A percentile compares a stretch with the other conserved stretches of the same genome.
Conservation (phyloP, 2,888 invertebrate species). For the Apamea crenata region DNA sequence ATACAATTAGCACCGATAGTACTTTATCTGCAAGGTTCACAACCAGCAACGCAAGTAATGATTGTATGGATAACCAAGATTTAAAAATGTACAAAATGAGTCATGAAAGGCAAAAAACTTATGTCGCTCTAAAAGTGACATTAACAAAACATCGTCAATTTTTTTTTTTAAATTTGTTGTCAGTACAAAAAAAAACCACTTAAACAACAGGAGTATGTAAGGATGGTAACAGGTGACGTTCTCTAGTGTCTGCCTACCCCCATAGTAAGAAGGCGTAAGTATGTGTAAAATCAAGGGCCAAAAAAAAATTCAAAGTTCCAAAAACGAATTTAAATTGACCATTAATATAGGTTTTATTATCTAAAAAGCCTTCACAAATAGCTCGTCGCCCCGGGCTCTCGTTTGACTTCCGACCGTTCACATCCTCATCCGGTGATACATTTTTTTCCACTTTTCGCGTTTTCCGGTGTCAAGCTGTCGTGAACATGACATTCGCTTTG, state of each 20-base stretch:
- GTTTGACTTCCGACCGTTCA: constrained; percentile 69
- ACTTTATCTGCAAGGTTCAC: not conserved
- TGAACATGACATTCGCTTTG: constrained; percentile 67
- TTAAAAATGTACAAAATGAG: too few species aligned
- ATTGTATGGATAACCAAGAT: not conserved
- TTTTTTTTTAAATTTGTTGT: too few species aligned
- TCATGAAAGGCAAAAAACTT: too few species aligned
- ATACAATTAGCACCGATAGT: not conserved
- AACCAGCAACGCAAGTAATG: not conserved
- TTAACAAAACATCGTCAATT: not conserved
- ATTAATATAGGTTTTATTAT: not conserved
- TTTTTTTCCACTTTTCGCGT: constrained; percentile 74
- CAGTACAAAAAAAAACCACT: too few species aligned
- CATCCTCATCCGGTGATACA: constrained; percentile 69
- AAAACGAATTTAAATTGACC: not conserved
- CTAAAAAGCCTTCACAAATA: not conserved
- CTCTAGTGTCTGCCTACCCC: not conserved
- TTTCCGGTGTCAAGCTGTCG: constrained; percentile 69
- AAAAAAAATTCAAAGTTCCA: not conserved
- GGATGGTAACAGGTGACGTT: not conserved
- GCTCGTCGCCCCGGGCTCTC: constrained; percentile 62
- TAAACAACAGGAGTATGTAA: too few species aligned
- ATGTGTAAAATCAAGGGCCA: not conserved
- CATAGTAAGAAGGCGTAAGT: not conserved
- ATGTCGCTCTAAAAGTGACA: too few species aligned